phyloP scores from a whole-genome alignment of 2,888 invertebrate genomes.

The Himalopsyche anomala region DNA sequence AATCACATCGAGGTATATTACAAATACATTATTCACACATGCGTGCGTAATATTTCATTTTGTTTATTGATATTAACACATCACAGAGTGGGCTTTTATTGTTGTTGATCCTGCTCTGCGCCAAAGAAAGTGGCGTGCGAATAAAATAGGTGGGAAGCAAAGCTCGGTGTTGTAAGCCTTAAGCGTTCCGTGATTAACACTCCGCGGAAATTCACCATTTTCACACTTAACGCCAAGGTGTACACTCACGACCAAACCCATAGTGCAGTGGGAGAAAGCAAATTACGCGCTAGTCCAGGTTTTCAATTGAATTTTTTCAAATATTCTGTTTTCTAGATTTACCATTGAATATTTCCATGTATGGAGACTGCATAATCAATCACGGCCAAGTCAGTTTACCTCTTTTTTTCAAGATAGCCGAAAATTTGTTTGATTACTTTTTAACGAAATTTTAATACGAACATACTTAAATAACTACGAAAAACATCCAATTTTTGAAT shows the following conservation, averaged over 20 bases:
- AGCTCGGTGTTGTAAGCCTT: constrained; percentile 28
- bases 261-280: neutral
- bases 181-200: constrained; percentile 38
- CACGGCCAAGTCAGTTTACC: too few relatives aligned
- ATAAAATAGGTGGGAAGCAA: constrained; percentile 30
- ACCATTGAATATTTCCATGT: too few relatives aligned
- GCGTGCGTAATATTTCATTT: neutral
- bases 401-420: too few relatives aligned
- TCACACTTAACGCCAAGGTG: constrained; percentile 31
- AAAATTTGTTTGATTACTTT: too few relatives aligned
- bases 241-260: neutral
- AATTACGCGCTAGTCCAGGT: too few relatives aligned
- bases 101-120: neutral
- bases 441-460: too few relatives aligned
- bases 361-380: too few relatives aligned
- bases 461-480: too few relatives aligned
- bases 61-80: constrained; percentile 21
- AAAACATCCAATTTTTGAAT: too few relatives aligned
- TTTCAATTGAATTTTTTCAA: too few relatives aligned
- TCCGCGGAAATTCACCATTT: constrained; percentile 40
- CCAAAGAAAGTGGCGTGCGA: constrained; percentile 40
- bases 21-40: constrained; percentile 1
- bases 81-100: constrained; percentile 17
- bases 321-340: too few relatives aligned
- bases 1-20: neutral